Base-by-base conservation (phyloP, 2,888 invertebrate genomes). In the Gryllus longicercus region DNA sequence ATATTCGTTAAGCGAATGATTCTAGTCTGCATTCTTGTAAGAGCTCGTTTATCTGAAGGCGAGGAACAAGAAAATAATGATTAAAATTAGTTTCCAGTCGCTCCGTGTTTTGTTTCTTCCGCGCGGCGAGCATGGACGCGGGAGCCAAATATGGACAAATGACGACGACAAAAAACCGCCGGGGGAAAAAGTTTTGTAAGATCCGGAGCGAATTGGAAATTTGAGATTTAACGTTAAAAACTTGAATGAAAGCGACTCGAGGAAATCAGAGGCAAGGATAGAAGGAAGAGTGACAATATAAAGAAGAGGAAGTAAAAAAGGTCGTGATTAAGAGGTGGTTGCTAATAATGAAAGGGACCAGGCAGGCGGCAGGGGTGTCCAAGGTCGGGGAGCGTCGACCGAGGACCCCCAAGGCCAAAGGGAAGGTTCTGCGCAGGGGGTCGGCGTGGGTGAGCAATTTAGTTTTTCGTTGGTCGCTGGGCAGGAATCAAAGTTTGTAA, bases 81-180 rank as follows among this genome's bases (percentile, higher is more conserved):
- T 63, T 63, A 63, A 63, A 63, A 63, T 63, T 63, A 63, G 63
- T 63, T 63, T 63, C 63, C 63, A 63, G 63, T 63, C n/a, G 63
- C 63, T 63, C 16, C 14, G 63, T 63, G 63, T 63, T 63, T 63
- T 63, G 63, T 63, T 63, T 63, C 63, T 63, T n/a, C 63, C 63
- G 63, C 63, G 14, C 63, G 63, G 63, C 63, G 63, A 14, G 14
- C 16, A 4, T 63, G 63, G 63, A 63, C 16, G n/a, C 16, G 63
- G 63, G 63, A 63, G 14, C 63, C 63, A 63, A 63, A 63, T 63
- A 63, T 63, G 63, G 63, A 63, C 63, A 63, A 63, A 63, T 63
- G 63, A 63, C 63, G 63, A 18, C 63, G 63, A 10, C 63, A 63
- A 63, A 63, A 63, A 63, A 63, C n/a, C 14, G 8, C 63, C 63